Conservation (phyloP, 2,797 vertebrate species). For the Eupleurogrammus muticus region DNA sequence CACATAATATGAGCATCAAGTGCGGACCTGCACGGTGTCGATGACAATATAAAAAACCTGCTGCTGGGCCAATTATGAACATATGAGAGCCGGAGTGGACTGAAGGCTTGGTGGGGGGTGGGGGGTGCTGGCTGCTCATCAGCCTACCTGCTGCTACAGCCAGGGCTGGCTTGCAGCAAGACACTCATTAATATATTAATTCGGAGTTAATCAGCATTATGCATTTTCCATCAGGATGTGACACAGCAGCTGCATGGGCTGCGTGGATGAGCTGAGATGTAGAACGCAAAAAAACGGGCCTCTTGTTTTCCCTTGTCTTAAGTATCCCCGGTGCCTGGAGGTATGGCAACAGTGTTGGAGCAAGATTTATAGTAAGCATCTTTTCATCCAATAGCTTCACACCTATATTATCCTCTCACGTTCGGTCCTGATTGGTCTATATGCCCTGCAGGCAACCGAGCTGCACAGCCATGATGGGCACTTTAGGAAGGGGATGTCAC, state of each 20-base stretch:
- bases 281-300: slow-evolving; percentile 36
- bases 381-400: slow-evolving; percentile 39
- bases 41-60: slow-evolving; percentile 30
- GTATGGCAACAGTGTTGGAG: slow-evolving; percentile 53
- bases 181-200: slow-evolving; percentile 62
- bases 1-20: slow-evolving; percentile 69
- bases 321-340: slow-evolving; percentile 34
- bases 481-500: slow-evolving; percentile 26
- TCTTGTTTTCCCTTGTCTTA: slow-evolving; percentile 23
- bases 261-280: slow-evolving; percentile 24
- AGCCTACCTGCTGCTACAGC: slow-evolving; percentile 56
- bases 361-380: slow-evolving; percentile 45
- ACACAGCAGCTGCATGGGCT: slow-evolving; percentile 18
- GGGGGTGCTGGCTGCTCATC: slow-evolving; percentile 22
- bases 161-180: slow-evolving; percentile 55
- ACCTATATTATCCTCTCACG: slow-evolving; percentile 30
- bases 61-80: slow-evolving; percentile 49
- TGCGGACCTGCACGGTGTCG: slow-evolving; percentile 54
- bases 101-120: slow-evolving; percentile 34
- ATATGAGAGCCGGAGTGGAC: slow-evolving; percentile 35
- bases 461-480: slow-evolving; percentile 14
- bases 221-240: slow-evolving; percentile 28
- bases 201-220: slow-evolving; percentile 44
- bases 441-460: slow-evolving; percentile 40
- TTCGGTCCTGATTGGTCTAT: slow-evolving; percentile 28